Base-by-base conservation (phyloP, 1,140 invertebrate species). In the Batillaria attramentaria region DNA sequence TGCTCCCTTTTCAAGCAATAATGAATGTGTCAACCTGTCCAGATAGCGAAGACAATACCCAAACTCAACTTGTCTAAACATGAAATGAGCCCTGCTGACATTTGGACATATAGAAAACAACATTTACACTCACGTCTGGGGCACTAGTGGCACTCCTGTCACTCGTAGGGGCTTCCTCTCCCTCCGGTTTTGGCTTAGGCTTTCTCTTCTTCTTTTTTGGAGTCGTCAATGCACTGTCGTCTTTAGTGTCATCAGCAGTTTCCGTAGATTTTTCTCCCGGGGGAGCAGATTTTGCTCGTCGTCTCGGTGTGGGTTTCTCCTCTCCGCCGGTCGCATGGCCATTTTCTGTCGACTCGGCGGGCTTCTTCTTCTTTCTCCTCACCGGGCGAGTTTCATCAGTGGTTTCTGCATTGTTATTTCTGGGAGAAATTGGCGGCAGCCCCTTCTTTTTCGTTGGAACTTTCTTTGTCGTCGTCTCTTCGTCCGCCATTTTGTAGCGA, bases 361-460 rank as follows among this genome's bases (percentile, higher is more conserved):
- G 74, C 66, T 83, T 86, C 72, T 87, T 87, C 72, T 85, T 86
- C 68, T 84, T 85, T 43, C 79, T 83, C 74, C 82, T 84, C n/a
- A 84, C 80, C 35, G 80, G 80, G 35, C 81, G 83, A 62, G 83
- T 83, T 20, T 80, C 72, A 28, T 66, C 81, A 39, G 79, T 79
- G 35, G 69, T 77, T 3, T 81, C 77, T 3, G 77, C 79, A 39
- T 73, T 42, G 10, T 42, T 62, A 13, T 50, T 33, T 70, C 60
- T 46, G 0, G 79, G 41, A 24, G 79, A 69, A 43, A 86, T 68
- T 28, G 85, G 86, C 31, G 83, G 83, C 35, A 86, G 24, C 20
- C 57, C 69, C 68, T 39, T 78, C 62, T 69, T 77, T 76, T 79
- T 74, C 73, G 77, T 83, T 83, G 39, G 28, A 41, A 79, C 72